Evolutionary conservation across 2,113 vertebrate species (phyloP).

Genomic region (Prolemur simus): DNA sequence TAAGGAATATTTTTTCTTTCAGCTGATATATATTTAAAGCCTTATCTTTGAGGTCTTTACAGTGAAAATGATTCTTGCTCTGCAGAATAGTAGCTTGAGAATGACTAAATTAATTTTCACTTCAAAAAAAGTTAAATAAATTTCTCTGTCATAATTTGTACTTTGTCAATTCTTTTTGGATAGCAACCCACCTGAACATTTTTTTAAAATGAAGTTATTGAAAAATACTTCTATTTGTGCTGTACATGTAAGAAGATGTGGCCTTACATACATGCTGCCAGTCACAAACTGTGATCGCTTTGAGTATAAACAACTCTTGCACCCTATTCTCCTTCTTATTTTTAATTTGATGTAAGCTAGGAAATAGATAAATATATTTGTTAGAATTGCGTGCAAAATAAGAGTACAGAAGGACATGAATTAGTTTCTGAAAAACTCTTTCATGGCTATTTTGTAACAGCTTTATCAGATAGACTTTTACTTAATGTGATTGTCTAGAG

Average conservation of each 20-base stretch:
- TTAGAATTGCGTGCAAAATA: neutral
- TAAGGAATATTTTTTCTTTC: neutral
- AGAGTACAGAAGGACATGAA: neutral
- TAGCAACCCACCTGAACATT: neutral
- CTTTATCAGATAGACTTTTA: neutral
- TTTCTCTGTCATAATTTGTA: neutral
- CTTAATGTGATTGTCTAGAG: neutral
- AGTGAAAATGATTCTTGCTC: neutral
- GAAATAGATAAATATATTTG: neutral
- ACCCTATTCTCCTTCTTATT: neutral
- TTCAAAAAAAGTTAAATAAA: neutral
- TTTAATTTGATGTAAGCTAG: neutral
- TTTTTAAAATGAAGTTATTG: neutral
- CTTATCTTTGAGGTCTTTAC: neutral
- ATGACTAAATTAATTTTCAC: neutral
- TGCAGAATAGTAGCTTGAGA: neutral
- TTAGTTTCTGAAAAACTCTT: neutral
- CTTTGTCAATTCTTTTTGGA: neutral
- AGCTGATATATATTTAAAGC: neutral
- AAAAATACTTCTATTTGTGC: neutral
- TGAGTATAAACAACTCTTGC: neutral
- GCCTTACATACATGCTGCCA: neutral
- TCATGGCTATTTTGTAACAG: neutral
- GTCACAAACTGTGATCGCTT: neutral
- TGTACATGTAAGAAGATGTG: neutral